Evolutionary conservation across 2,888 invertebrate genomes (phyloP).

Genomic region (Merodon equestris): DNA sequence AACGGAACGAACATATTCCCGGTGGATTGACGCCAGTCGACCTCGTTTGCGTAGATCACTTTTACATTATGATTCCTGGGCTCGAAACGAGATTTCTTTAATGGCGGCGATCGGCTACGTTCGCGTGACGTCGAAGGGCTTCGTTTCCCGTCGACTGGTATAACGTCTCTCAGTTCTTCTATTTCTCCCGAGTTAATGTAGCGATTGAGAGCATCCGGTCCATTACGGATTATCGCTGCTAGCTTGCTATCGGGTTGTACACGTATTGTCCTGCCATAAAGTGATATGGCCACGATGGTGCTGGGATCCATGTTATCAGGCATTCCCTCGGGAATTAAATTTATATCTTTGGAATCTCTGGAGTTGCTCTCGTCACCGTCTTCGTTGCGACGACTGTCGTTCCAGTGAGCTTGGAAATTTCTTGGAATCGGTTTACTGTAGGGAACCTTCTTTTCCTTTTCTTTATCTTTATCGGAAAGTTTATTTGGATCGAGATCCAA

Average conservation of each 20-base stretch:
- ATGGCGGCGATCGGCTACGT: constrained; percentile 72
- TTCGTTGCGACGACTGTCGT: constrained; percentile 84
- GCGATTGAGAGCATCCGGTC: constrained; percentile 87
- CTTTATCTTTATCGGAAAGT: constrained; percentile 84
- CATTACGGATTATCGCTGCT: constrained; percentile 87
- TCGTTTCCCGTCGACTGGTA: constrained; percentile 83
- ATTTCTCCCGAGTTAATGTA: constrained; percentile 89
- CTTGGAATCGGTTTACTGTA: constrained; percentile 97
- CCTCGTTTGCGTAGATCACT: constrained; percentile 75
- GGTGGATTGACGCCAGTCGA: constrained; percentile 50
- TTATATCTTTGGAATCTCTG: constrained; percentile 81
- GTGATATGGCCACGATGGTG: constrained; percentile 89
- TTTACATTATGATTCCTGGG: constrained; percentile 77
- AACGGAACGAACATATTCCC: constrained; percentile 75
- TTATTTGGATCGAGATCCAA: constrained; percentile 87
- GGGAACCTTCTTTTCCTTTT: constrained; percentile 91
- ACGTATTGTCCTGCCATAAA: constrained; percentile 90
- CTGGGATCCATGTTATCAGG: constrained; percentile 88
- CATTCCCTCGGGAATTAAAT: constrained; percentile 81
- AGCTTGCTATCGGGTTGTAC: constrained; percentile 88
- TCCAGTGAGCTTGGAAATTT: constrained; percentile 98
- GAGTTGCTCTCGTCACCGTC: constrained; percentile 79
- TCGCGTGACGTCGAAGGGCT: constrained; percentile 74
- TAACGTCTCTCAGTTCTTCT: constrained; percentile 88
- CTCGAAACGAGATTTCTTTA: constrained; percentile 77